phyloP scores from a whole-genome alignment of 2,113 vertebrate species.

The Rhineura floridana region DNA sequence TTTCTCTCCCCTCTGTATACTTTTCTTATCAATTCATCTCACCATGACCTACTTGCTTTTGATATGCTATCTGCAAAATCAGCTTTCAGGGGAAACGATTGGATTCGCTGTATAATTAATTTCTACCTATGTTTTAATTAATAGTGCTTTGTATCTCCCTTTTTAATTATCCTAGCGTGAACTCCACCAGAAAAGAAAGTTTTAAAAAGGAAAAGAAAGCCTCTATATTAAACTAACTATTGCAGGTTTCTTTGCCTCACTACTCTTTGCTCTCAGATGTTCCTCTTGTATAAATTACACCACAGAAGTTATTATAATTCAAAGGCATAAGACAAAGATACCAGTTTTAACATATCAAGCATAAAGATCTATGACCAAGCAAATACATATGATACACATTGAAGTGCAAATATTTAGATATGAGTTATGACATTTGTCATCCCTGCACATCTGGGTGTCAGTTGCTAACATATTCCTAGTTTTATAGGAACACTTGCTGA shows the following conservation, averaged over 20 bases:
- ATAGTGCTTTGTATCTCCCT: slow-evolving; percentile 53
- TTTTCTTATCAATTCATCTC: neutral
- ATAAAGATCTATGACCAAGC: slow-evolving; percentile 33
- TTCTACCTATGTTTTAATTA: slow-evolving; percentile 67
- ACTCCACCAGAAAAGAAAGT: slow-evolving; percentile 35
- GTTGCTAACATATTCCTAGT: neutral
- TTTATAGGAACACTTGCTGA: neutral
- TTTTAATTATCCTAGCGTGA: slow-evolving; percentile 52
- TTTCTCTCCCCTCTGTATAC: slow-evolving; percentile 15
- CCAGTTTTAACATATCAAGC: neutral
- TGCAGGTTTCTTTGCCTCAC: neutral
- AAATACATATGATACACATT: neutral
- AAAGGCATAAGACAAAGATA: slow-evolving; percentile 21
- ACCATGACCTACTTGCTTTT: slow-evolving; percentile 57
- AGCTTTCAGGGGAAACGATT: slow-evolving; percentile 61
- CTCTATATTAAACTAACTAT: slow-evolving; percentile 44
- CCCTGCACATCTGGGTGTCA: neutral
- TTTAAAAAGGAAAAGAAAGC: slow-evolving; percentile 43
- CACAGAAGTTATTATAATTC: slow-evolving; percentile 51
- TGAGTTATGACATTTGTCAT: neutral
- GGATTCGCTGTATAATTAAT: slow-evolving; percentile 57
- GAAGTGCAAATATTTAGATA: neutral
- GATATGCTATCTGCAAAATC: slow-evolving; percentile 64
- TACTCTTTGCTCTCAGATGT: slow-evolving; percentile 17
- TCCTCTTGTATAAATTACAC: slow-evolving; percentile 45